phyloP scores from a whole-genome alignment of 92 coral and sea anemone species.

The Phenganax subtilis region DNA sequence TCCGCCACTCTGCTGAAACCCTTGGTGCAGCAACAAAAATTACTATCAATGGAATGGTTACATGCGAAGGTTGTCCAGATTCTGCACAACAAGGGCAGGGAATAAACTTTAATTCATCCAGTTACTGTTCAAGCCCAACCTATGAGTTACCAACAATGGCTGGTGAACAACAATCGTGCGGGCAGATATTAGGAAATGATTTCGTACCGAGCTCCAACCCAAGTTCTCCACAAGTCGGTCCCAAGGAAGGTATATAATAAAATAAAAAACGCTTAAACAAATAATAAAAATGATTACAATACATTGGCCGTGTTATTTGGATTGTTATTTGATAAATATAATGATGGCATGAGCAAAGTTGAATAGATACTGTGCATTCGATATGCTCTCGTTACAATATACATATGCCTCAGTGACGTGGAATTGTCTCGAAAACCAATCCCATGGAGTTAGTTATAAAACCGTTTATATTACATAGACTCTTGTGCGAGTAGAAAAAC shows the following conservation, averaged over 20 bases:
- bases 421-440: no score
- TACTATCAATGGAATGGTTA: neutral
- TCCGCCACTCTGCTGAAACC: no score
- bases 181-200: constrained; percentile 19
- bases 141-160: neutral
- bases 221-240: constrained; percentile 54
- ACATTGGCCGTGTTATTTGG: neutral
- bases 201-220: constrained; percentile 88
- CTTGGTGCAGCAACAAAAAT: no score
- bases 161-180: neutral
- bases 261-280: neutral
- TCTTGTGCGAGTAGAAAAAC: no score
- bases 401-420: no score
- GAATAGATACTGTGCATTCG: no score
- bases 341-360: no score
- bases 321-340: neutral
- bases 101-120: neutral
- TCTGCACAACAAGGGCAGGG: neutral
- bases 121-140: neutral
- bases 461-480: no score
- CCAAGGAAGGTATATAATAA: constrained; percentile 11
- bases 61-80: neutral
- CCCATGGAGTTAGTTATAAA: no score
- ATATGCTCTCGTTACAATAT: no score
- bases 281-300: no score